Evolutionary conservation across 2,888 invertebrate species (phyloP).

Genomic region (Yponomeuta cagnagella): DNA sequence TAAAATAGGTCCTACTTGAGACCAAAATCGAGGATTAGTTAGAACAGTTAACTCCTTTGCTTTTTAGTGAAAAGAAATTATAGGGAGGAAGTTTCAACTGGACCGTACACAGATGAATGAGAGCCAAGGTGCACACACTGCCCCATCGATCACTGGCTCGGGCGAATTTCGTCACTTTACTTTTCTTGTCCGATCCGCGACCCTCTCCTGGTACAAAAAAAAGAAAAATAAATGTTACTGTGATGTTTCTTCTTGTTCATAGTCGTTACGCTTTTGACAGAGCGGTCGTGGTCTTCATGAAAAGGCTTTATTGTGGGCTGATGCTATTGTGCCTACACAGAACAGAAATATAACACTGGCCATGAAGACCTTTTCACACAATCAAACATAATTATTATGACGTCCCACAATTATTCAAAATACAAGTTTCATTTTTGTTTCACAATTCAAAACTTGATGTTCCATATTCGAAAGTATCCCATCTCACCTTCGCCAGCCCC

Average conservation of each 20-base stretch:
- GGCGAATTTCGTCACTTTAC: constrained; percentile 5
- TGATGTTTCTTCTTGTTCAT: background rate
- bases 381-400: too few relatives aligned
- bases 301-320: too few relatives aligned
- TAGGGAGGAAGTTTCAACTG: constrained; percentile 6
- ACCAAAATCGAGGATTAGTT: background rate
- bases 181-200: background rate
- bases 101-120: constrained; percentile 29
- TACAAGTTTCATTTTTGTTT: too few relatives aligned
- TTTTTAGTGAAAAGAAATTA: background rate
- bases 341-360: background rate
- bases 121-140: constrained; percentile 30
- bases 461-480: background rate
- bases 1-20: background rate
- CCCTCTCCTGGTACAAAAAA: background rate
- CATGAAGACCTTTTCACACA: background rate
- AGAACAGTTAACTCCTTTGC: background rate
- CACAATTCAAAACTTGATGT: background rate
- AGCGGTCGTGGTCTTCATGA: too few relatives aligned
- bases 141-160: constrained; percentile 25
- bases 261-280: too few relatives aligned
- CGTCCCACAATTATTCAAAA: too few relatives aligned
- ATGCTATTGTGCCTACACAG: too few relatives aligned
- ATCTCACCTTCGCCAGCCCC: constrained; percentile 47
- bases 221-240: background rate